Percentiles rank a stretch among this genome's conserved stretches.
Evolutionary conservation across 92 coral and sea anemone genomes (phyloP).

Genomic region (Phymanthus crucifer): DNA sequence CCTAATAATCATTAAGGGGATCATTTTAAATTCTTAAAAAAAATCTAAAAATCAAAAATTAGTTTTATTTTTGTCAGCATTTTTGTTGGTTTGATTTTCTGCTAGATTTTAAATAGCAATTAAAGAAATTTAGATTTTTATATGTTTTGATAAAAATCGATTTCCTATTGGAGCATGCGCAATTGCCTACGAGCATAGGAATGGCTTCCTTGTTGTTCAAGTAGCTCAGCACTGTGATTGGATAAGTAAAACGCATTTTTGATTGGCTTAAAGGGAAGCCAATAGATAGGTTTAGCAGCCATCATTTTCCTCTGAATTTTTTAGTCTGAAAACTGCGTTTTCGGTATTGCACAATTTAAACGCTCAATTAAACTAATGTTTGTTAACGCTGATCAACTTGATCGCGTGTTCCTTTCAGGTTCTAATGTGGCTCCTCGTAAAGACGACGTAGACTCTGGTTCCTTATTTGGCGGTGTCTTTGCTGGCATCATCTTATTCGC

Average conservation of each 20-base stretch:
- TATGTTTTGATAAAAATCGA: no score
- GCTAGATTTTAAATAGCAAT: background rate
- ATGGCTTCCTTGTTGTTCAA: no score
- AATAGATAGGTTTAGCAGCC: no score
- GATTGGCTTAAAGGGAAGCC: background rate
- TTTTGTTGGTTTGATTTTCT: background rate
- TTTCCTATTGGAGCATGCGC: no score
- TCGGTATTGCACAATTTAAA: no score
- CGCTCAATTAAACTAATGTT: no score
- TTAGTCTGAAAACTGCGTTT: no score
- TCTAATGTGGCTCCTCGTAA: slow-evolving; percentile 29
- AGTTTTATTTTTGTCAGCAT: background rate
- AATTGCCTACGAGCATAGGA: no score
- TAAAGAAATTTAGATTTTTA: background rate
- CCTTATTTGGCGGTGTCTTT: slow-evolving; percentile 94
- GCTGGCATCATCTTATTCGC: slow-evolving; percentile 92
- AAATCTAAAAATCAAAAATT: background rate
- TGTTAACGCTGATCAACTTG: background rate
- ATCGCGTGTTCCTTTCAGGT: slow-evolving; percentile 7
- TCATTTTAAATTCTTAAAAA: background rate
- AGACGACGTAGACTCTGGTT: slow-evolving; percentile 65
- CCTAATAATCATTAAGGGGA: background rate
- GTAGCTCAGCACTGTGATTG: no score
- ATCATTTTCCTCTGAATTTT: no score
- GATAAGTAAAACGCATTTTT: background rate